Evolutionary conservation across 2,888 invertebrate species (phyloP), one percentile per base, ranked within the genome.

Genomic region (Melinaea menophilus): DNA sequence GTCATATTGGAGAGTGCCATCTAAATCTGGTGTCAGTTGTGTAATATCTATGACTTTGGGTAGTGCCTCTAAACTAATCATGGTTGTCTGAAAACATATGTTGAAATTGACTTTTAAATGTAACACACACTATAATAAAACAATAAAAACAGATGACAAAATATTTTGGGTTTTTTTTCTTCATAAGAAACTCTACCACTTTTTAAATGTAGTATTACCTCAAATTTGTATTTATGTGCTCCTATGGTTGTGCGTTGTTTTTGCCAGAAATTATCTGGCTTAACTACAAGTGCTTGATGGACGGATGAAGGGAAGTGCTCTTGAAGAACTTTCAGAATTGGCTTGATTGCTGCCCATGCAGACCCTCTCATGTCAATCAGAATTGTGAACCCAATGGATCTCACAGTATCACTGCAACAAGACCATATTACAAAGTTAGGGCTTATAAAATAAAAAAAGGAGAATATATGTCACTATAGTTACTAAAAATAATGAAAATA

Each of bases 201-300:
- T 41, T 4, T 5, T 5, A 5, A 37, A 37, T 37, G 37, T 37
- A 37, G 22, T 12, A 11, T 75, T 88, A 97, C 97, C 94, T 99
- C 99, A 92, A 99, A 99, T 92, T 98, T 98, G 92, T 98, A 99
- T 92, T 99, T 99, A 88, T 98, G 97, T 90, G 97, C 97, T 80
- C 98, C 98, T 80, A 99, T 94, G 72, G 97, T 98, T 75, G 98
- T 98, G 82, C 98, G 95, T 90, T 99, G 99, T 90, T 99, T 99
- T 90, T 99, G 99, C 99, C 99, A 99, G 92, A 99, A 99, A 86
- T 98, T 99, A 82, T 99, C 99, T 73, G 99, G 98, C 91, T 99
- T 99, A 76, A 99, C 98, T 84, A 99, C 98, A 82, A 97, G 96
- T 74, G 98, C 98, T 86, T 96, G 95, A 90, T 98, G 96, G 80